Evolutionary conservation across 2,797 vertebrate species (phyloP).

Genomic region (Brachymystax lenok): DNA sequence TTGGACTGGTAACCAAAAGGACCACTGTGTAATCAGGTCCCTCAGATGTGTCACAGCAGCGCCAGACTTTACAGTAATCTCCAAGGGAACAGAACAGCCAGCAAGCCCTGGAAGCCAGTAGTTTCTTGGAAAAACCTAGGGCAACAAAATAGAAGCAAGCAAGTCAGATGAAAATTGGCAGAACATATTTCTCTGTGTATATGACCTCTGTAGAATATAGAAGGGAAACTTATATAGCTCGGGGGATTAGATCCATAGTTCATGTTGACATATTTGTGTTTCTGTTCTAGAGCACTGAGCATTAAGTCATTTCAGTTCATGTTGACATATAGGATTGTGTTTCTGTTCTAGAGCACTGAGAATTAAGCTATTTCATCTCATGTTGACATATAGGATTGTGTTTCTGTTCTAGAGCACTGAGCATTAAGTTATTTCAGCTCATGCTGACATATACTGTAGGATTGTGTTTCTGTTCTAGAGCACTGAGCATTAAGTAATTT

Average conservation of each 20-base stretch:
- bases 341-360: slow-evolving; percentile 44
- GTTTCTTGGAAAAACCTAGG: slow-evolving; percentile 47
- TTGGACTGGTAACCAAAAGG: slow-evolving; percentile 20
- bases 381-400: slow-evolving; percentile 48
- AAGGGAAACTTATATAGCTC: slow-evolving; percentile 11
- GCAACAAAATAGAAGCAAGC: slow-evolving; percentile 41
- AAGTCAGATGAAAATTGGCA: slow-evolving; percentile 37
- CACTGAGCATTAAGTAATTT: slow-evolving; percentile 22
- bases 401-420: slow-evolving; percentile 6
- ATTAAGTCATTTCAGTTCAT: slow-evolving; percentile 34
- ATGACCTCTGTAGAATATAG: slow-evolving; percentile 38
- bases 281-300: slow-evolving; percentile 18
- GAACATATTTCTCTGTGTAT: slow-evolving; percentile 34
- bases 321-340: slow-evolving; percentile 50
- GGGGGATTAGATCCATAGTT: slow-evolving; percentile 48
- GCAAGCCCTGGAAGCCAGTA: slow-evolving; percentile 35
- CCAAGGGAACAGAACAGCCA: slow-evolving; percentile 46
- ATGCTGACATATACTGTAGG: slow-evolving; percentile 48
- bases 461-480: slow-evolving; percentile 53
- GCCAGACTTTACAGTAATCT: slow-evolving; percentile 36
- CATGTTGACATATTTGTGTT: slow-evolving; percentile 57
- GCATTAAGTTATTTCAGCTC: slow-evolving; percentile 39
- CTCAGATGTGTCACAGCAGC: slow-evolving; percentile 34
- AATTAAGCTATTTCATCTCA: slow-evolving; percentile 18
- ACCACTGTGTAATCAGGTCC: slow-evolving; percentile 34